Base-by-base conservation (phyloP, 2,888 invertebrate genomes). In the Ceraclea dissimilis region DNA sequence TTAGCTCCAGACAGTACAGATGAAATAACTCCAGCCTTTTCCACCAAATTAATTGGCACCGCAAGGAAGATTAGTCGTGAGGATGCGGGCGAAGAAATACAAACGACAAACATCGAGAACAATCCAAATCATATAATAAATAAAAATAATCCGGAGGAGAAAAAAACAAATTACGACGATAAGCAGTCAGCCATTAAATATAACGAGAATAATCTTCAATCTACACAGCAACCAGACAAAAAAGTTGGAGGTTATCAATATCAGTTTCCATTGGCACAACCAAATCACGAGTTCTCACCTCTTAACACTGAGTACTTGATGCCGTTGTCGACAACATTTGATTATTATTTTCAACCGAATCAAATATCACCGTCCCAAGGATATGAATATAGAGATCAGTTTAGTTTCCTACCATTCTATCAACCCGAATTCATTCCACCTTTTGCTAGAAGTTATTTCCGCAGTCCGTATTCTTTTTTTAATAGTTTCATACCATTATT, bases 1-100 rank as follows among this genome's bases (percentile, higher is more conserved):
- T 2, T 43, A 6, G 39, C 34, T 18, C 49, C 34, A 13, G 54
- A 54, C 5, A 33, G 49, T 6, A 39, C 54, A 16, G 21, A 33
- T 1, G 31, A 43, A 39, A 54, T 49, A 54, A 54, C 54, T 43
- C 54, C 54, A 17, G 54, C 54, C 11, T 54, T 54, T 11, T 49
- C 54, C 17, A 20, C 54, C 10, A 39, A 49, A 19, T 19, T 54
- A 5, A 39, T 39, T 8, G 8, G 8, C 2, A 13, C 39, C 13
- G 39, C 39, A 13, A 39, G 39, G 13, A 39, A 39, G 39, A 39
- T 39, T n/a, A 39, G 39, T 13, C 6, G 8, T 6, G 31, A 11
- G 31, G 13, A 4, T 8, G 13, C 4, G 2, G 13, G 13, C 39
- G 39, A 16, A 8, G 39, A 39, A 39, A 26, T 10, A 6, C 26